Evolutionary conservation across 2,113 vertebrate genomes (phyloP), one percentile per base, ranked within the genome.

Genomic region (Protobothrops mucrosquamatus): DNA sequence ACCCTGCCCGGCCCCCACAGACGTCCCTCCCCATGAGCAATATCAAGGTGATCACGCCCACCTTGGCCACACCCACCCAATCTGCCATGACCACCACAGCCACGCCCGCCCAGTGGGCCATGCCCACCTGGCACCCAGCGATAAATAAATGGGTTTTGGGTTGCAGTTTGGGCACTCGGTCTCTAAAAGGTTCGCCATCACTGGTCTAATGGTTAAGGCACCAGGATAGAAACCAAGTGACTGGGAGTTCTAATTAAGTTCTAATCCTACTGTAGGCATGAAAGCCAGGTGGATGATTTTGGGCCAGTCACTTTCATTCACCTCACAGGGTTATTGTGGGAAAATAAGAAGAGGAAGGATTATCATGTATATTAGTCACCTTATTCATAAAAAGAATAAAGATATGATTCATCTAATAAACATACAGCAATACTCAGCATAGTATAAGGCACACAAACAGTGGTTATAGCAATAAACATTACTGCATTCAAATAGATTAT

Each of bases 371-470:
- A 12, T 69, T n/a, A 69, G 64, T 12, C 64, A 69, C 29, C 64
- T 69, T 69, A n/a, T 69, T 69, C 64, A 69, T n/a, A 69, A 69
- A 69, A 69, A 69, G 29, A 69, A 69, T 69, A 69, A 69, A 69
- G 64, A 64, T 0, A 12, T 11, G 61, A 64, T 64, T 29, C 29
- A 64, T 64, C 26, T 95, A 95, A 95, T 2, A 94, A 34, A 92
- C 93, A 87, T 95, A 93, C 90, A 91, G 46, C 10, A 74, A 12
- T 51, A 92, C 93, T 91, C 93, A 54, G 85, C 48, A 51, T 51
- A 51, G 48, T 94, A 93, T 94, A 95, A 91, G 7, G 87, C 87
- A 88, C 87, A 93, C 26, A 52, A 23, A 93, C 95, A 94, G 93
- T 93, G 90, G 91, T 6, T 89, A 22, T 64, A 92, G n/a, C 34